Evolutionary conservation across 2,888 invertebrate genomes (phyloP), one percentile per base, ranked within the genome.

Genomic region (Crossocerus cetratus): DNA sequence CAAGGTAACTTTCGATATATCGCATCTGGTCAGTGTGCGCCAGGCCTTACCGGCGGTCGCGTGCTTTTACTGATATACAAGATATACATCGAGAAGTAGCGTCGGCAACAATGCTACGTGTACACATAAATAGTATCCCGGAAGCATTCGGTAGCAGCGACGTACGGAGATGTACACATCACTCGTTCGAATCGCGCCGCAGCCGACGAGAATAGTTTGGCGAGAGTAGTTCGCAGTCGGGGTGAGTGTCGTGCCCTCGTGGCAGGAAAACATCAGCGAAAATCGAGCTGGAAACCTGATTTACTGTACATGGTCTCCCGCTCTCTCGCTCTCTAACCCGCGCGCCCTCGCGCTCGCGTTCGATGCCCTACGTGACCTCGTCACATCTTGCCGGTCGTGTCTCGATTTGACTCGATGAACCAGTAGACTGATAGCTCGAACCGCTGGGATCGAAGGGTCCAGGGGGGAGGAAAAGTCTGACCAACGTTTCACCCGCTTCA

Each of bases 61-160:
- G 75, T 22, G 55, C 68, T 43, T 84, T 87, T 85, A 87, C 86
- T 86, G 89, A 88, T 88, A 87, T 87, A 88, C 88, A 89, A 88
- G 87, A 88, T 88, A 87, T 76, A 76, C 77, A 77, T 81, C 69
- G 68, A 65, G 82, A 74, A 74, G 77, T 82, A 82, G 82, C 80
- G 75, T 80, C 75, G 78, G 77, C 82, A 81, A 83, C 80, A 78
- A 78, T 83, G 82, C 82, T 84, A 84, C 84, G 80, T 32, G 32
- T 83, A 76, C 74, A 79, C 67, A 77, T 66, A 79, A 32, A 78
- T 69, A 78, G 55, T 23, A 59, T 65, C 43, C 42, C 20, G 53
- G 60, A 62, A 66, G 45, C 44, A 60, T 56, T 22, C 62, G 54
- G 43, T 32, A 44, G 22, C n/a, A 5, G 22, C 20, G 32, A 11